Evolutionary conservation across 1,140 invertebrate genomes (phyloP).

Genomic region (Geopemphigus sp.): DNA sequence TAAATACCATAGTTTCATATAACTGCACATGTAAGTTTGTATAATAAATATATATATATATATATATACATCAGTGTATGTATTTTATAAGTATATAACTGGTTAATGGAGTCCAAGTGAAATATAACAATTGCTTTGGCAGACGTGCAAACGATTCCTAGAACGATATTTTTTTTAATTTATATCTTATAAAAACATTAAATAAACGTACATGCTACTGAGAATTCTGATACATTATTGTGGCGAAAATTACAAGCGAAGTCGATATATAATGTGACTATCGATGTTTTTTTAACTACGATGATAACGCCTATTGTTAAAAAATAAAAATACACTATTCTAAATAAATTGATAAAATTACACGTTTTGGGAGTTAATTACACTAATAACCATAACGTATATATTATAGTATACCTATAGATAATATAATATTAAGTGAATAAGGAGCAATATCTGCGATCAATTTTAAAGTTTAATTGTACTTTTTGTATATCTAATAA

Average conservation of each 20-base stretch:
- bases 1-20: neutral
- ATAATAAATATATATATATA: neutral
- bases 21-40: slow-evolving; percentile 2
- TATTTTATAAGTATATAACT: neutral
- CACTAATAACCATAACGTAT: too few relatives aligned
- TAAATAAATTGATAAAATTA: too few relatives aligned
- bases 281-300: neutral
- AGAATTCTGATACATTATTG: slow-evolving; percentile 16
- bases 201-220: slow-evolving; percentile 6
- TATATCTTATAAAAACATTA: slow-evolving; percentile 35
- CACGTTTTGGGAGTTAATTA: too few relatives aligned
- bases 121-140: slow-evolving; percentile 48
- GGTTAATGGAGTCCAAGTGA: slow-evolving; percentile 40
- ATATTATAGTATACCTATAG: too few relatives aligned
- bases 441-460: too few relatives aligned
- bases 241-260: neutral
- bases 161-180: slow-evolving; percentile 30
- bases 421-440: too few relatives aligned
- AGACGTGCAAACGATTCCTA: slow-evolving; percentile 37
- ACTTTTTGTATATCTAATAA: too few relatives aligned
- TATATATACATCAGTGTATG: too few relatives aligned
- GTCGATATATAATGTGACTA: neutral
- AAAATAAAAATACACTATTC: too few relatives aligned
- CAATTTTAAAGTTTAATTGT: too few relatives aligned
- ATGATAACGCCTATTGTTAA: too few relatives aligned